A percentile compares a stretch with the other conserved stretches of the same genome.
Conservation (phyloP, 2,888 invertebrate species). For the Alloscopus bannaensis region DNA sequence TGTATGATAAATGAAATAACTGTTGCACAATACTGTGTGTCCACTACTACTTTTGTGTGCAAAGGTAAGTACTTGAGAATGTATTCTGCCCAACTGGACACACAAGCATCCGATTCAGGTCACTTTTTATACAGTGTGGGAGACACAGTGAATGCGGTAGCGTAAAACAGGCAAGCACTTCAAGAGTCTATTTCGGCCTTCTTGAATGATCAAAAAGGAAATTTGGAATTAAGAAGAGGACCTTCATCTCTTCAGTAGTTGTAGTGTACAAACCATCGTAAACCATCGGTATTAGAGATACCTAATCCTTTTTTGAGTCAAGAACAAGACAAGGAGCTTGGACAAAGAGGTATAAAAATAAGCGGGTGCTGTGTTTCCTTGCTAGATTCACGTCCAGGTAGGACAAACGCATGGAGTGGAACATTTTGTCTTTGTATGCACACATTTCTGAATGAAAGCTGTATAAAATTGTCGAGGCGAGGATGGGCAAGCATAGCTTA, state of each 20-base stretch:
- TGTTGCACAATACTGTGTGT: constrained; percentile 52
- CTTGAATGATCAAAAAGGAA: constrained; percentile 21
- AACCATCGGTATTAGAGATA: too few relatives aligned
- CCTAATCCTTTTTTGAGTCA: constrained; percentile 16
- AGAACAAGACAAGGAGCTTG: background rate
- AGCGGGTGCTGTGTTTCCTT: background rate
- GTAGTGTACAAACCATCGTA: too few relatives aligned
- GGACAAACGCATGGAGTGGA: background rate
- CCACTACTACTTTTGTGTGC: constrained; percentile 34
- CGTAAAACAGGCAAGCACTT: constrained; percentile 14
- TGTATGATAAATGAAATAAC: background rate
- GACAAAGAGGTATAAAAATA: background rate
- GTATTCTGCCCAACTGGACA: constrained; percentile 35
- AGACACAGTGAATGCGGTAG: background rate
- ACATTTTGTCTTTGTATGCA: too few relatives aligned
- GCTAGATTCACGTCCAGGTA: too few relatives aligned
- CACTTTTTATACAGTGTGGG: background rate
- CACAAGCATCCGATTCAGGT: background rate
- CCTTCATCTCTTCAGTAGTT: background rate
- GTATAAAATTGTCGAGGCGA: too few relatives aligned
- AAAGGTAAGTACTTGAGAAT: constrained; percentile 10
- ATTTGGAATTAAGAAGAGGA: too few relatives aligned
- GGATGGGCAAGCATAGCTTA: too few relatives aligned
- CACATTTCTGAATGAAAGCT: too few relatives aligned
- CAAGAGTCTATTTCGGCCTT: constrained; percentile 41